phyloP scores from a whole-genome alignment of 2,888 invertebrate genomes.

The Brachyptera risi region DNA sequence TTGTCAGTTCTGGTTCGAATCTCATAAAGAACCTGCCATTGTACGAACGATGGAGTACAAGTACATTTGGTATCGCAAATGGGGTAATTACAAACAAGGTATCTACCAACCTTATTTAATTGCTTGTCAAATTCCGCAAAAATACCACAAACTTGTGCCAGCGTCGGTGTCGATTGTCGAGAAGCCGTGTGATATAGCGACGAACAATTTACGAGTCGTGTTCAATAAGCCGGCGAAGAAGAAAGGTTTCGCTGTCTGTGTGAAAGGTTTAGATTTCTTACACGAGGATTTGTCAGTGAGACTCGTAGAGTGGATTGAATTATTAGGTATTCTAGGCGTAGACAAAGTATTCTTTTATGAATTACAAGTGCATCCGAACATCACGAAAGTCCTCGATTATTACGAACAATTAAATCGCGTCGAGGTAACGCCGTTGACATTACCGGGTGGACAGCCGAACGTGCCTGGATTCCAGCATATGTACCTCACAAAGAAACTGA shows the following conservation, averaged over 20 bases:
- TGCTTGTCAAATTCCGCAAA: constrained; percentile 80
- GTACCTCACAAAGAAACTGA: constrained; percentile 85
- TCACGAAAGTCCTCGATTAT: constrained; percentile 69
- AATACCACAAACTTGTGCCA: constrained; percentile 65
- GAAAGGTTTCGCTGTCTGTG: constrained; percentile 86
- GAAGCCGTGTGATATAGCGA: constrained; percentile 77
- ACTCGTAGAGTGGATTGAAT: constrained; percentile 91
- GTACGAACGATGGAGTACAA: constrained; percentile 84
- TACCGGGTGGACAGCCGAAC: constrained; percentile 89
- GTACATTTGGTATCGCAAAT: constrained; percentile 90
- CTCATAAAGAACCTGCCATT: constrained; percentile 73
- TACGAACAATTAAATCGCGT: constrained; percentile 64
- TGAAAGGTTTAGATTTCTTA: constrained; percentile 89
- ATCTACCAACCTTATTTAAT: constrained; percentile 88
- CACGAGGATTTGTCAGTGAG: constrained; percentile 87
- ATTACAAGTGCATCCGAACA: constrained; percentile 82
- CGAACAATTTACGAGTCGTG: constrained; percentile 78
- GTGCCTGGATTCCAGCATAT: constrained; percentile 83
- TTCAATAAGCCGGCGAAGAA: constrained; percentile 67
- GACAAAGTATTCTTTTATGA: constrained; percentile 90
- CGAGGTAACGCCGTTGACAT: constrained; percentile 72
- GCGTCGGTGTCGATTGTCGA: constrained; percentile 83
- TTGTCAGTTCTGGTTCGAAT: constrained; percentile 89
- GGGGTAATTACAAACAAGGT: constrained; percentile 90
- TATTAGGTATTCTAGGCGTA: constrained; percentile 79